A percentile compares a stretch with the other conserved stretches of the same genome.
phyloP scores from a whole-genome alignment of 2,113 vertebrate genomes.

The Rhinoderma darwinii region DNA sequence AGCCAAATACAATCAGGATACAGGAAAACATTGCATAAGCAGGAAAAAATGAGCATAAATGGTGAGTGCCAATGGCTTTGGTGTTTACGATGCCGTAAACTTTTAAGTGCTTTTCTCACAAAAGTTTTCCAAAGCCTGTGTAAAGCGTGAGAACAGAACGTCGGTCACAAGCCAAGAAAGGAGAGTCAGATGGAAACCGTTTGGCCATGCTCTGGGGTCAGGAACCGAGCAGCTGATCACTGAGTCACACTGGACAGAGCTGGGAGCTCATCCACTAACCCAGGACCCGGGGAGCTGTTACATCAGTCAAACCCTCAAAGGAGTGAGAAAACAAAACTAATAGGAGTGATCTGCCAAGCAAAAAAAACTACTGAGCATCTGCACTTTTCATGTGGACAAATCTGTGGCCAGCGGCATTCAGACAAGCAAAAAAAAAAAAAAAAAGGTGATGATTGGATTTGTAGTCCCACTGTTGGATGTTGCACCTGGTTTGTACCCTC shows the following conservation, averaged over 20 bases:
- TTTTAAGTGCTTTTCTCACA: conserved; percentile 58
- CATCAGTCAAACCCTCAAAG: background rate
- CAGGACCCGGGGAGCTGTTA: conserved; percentile 4
- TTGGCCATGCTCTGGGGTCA: conserved; percentile 51
- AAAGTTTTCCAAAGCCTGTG: conserved; percentile 53
- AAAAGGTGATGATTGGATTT: background rate
- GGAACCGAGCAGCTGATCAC: conserved; percentile 51
- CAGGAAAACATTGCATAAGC: conserved; percentile 27
- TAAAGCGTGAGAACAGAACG: conserved; percentile 54
- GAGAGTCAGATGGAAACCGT: conserved; percentile 50
- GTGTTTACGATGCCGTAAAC: conserved; percentile 57
- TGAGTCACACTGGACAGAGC: conserved; percentile 52
- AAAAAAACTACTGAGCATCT: background rate
- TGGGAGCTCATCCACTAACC: conserved; percentile 32
- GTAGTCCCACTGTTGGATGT: background rate
- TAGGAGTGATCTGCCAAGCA: background rate
- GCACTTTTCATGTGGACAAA: background rate
- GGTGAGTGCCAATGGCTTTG: conserved; percentile 45
- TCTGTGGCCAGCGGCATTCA: background rate
- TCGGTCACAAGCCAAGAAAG: conserved; percentile 27
- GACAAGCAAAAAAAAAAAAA: background rate
- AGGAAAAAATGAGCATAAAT: conserved; percentile 48
- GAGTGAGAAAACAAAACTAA: background rate
- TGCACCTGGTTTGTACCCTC: background rate
- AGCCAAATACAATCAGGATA: background rate